Evolutionary conservation across 2,888 invertebrate species (phyloP).

Genomic region (Athrips mouffetella): DNA sequence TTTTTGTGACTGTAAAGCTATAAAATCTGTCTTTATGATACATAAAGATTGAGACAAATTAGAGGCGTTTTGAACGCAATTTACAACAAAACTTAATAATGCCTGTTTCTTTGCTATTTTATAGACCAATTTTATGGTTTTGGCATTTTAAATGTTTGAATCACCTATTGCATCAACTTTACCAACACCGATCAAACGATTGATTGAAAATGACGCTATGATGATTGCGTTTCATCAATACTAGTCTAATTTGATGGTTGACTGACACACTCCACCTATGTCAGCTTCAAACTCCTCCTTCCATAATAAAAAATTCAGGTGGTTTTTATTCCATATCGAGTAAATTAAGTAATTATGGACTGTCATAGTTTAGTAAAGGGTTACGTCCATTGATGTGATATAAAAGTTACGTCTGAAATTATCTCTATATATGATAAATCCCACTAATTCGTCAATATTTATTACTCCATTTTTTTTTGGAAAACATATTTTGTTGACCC

Average conservation of each 20-base stretch:
- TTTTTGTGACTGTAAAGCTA: background rate
- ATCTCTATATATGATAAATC: no score
- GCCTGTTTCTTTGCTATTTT: background rate
- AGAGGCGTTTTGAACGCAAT: background rate
- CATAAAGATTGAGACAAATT: background rate
- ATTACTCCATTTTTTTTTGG: no score
- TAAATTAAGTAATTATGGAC: no score
- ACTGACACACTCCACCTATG: background rate
- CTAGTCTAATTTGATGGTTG: conserved; percentile 3
- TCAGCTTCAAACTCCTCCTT: no score
- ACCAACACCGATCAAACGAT: conserved; percentile 3
- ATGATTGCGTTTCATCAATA: conserved; percentile 7
- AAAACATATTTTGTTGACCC: no score
- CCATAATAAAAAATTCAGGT: background rate
- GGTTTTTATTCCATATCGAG: no score
- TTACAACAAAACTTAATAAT: background rate
- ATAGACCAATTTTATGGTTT: background rate
- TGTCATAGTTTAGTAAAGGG: no score
- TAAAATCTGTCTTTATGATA: background rate
- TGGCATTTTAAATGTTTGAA: conserved; percentile 25
- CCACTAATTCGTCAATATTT: no score
- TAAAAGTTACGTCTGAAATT: no score
- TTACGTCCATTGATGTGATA: no score
- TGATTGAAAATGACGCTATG: conserved; percentile 3
- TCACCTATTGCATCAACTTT: conserved; percentile 15